These are phyloP conservation scores for Ceryle rudis DNA, from an alignment of 2,797 vertebrate genomes.

Conservation along the genomic window DNA sequence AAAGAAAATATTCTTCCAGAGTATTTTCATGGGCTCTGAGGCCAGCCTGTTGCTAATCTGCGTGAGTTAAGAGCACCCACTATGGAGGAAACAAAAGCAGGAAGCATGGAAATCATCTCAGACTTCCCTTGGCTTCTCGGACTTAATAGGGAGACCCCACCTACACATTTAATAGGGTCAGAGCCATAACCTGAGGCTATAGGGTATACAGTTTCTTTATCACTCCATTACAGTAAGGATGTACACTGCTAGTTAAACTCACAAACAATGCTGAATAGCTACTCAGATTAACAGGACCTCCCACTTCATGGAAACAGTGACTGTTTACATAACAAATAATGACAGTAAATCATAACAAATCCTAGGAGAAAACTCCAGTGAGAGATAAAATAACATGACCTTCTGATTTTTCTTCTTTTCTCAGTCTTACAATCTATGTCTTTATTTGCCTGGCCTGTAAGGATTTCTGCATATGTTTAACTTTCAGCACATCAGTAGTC, in stretches of 20 bases:
- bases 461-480: neutral
- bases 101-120: constrained; percentile 31
- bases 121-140: neutral
- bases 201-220: neutral
- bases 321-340: constrained; percentile 72
- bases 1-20: neutral
- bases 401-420: constrained; percentile 47
- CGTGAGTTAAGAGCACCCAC: neutral
- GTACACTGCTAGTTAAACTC: constrained; percentile 47
- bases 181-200: constrained; percentile 2
- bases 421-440: neutral
- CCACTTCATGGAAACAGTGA: constrained; percentile 69
- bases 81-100: constrained; percentile 25
- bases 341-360: constrained; percentile 69
- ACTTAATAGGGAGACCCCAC: constrained; percentile 13
- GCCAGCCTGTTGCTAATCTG: neutral
- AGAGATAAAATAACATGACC: constrained; percentile 61
- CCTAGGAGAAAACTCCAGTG: constrained; percentile 55
- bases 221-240: constrained; percentile 49
- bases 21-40: neutral
- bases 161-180: constrained; percentile 32
- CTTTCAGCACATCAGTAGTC: neutral
- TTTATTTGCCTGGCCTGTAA: neutral
- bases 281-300: constrained; percentile 57
- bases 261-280: constrained; percentile 63